phyloP scores from a whole-genome alignment of 2,888 invertebrate genomes.

The Brachylomia viminalis region DNA sequence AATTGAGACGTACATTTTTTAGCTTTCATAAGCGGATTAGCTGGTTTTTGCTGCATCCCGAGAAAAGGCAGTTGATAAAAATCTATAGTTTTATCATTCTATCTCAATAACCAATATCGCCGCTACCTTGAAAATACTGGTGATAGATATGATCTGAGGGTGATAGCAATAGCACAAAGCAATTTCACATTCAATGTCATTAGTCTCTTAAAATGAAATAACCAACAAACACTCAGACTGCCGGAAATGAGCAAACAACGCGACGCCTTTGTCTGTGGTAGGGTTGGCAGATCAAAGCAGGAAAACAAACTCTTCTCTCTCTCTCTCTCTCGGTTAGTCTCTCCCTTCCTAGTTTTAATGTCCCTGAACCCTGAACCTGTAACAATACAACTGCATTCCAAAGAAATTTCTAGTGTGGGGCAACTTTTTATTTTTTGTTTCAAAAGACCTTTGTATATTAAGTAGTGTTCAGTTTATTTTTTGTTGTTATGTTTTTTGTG shows the following conservation, averaged over 20 bases:
- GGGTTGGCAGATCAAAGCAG: constrained; percentile 21
- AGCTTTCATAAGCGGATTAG: no score
- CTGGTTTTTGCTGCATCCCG: neutral
- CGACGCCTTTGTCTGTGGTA: constrained; percentile 15
- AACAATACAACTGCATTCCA: no score
- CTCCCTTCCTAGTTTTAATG: neutral
- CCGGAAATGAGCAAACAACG: constrained; percentile 50
- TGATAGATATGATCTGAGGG: no score
- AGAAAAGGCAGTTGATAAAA: neutral
- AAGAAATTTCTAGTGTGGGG: no score
- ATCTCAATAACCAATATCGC: neutral
- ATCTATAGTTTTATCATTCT: neutral
- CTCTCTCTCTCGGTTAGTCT: neutral
- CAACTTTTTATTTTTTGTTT: no score
- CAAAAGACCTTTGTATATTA: no score
- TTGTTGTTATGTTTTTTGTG: no score
- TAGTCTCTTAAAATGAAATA: constrained; percentile 35
- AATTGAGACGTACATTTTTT: no score
- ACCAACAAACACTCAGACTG: constrained; percentile 29
- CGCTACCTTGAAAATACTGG: neutral
- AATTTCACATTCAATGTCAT: constrained; percentile 4
- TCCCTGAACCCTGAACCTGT: no score
- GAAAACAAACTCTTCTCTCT: neutral
- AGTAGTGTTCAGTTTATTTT: no score
- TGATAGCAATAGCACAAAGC: neutral